Percentiles rank a stretch among this genome's conserved stretches.
Evolutionary conservation across 2,888 invertebrate genomes (phyloP).

Genomic region (Branchipolynoe longqiensis): DNA sequence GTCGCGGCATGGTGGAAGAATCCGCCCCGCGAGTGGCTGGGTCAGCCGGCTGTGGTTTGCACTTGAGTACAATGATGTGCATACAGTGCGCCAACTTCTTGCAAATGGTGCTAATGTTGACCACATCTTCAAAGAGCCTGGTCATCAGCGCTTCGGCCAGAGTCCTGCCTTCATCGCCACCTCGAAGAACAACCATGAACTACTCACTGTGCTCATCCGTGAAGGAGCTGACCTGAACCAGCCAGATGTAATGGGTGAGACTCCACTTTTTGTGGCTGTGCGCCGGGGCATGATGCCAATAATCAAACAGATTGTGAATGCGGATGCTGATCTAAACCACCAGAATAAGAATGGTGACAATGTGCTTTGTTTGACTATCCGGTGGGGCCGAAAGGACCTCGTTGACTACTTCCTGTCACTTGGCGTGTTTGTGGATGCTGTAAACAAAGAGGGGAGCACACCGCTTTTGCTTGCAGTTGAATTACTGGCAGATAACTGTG

Average conservation of each 20-base stretch:
- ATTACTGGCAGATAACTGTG: slow-evolving; percentile 54
- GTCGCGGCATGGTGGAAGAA: slow-evolving; percentile 38
- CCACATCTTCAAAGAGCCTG: slow-evolving; percentile 62
- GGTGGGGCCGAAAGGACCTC: slow-evolving; percentile 61
- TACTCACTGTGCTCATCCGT: slow-evolving; percentile 43
- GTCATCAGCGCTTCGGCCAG: slow-evolving; percentile 59
- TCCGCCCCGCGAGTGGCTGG: slow-evolving; percentile 57
- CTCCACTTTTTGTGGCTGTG: slow-evolving; percentile 62
- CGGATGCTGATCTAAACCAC: slow-evolving; percentile 58
- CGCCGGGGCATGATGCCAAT: slow-evolving; percentile 62
- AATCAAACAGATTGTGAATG: slow-evolving; percentile 53
- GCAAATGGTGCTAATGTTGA: slow-evolving; percentile 58
- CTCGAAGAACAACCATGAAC: slow-evolving; percentile 61
- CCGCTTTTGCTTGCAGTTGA: slow-evolving; percentile 60
- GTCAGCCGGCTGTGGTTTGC: slow-evolving; percentile 64
- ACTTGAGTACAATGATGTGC: slow-evolving; percentile 62
- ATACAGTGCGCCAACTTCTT: slow-evolving; percentile 53
- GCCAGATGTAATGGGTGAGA: slow-evolving; percentile 59
- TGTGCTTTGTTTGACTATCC: slow-evolving; percentile 59
- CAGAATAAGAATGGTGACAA: slow-evolving; percentile 60
- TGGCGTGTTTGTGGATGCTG: slow-evolving; percentile 21
- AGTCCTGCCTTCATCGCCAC: slow-evolving; percentile 63
- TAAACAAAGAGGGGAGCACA: slow-evolving; percentile 59
- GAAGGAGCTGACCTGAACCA: slow-evolving; percentile 56
- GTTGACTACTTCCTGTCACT: slow-evolving; percentile 59